Conservation (phyloP, 2,797 vertebrate genomes). For the Danio kyathit region DNA sequence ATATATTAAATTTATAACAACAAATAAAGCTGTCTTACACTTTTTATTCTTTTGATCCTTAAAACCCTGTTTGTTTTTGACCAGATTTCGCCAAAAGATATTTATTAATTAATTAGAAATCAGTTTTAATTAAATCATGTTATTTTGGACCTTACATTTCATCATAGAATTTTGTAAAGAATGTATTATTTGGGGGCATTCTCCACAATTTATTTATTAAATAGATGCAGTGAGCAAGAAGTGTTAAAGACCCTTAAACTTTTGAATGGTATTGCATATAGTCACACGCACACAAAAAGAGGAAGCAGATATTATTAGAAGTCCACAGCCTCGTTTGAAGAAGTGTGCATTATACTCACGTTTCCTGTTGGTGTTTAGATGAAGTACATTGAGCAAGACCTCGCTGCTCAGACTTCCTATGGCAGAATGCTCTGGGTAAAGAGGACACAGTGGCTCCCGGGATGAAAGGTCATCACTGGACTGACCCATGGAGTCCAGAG, state of each 20-base stretch:
- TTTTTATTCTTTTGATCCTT: too few relatives aligned
- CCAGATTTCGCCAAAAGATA: too few relatives aligned
- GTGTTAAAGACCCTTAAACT: too few relatives aligned
- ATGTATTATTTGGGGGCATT: too few relatives aligned
- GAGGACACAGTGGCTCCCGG: constrained; percentile 70
- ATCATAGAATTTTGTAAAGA: not conserved
- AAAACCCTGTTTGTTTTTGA: too few relatives aligned
- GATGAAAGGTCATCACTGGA: constrained; percentile 77
- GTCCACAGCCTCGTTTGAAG: not conserved
- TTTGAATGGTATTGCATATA: not conserved
- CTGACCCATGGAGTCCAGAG: constrained; percentile 75
- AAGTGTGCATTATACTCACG: constrained; percentile 56
- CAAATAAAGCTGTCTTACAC: too few relatives aligned
- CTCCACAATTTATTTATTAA: not conserved
- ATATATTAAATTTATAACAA: too few relatives aligned
- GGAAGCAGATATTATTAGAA: not conserved
- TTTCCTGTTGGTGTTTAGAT: constrained; percentile 77
- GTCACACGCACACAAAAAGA: not conserved
- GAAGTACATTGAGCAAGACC: constrained; percentile 79
- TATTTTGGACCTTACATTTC: not conserved
- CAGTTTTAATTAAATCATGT: not conserved
- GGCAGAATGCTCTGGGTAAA: constrained; percentile 66
- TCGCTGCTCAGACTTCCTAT: constrained; percentile 77
- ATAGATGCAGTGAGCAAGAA: too few relatives aligned
- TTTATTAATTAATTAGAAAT: too few relatives aligned